These are phyloP conservation scores for Lycophotia porphyrea DNA, from an alignment of 2,888 invertebrate genomes.

Conservation along the genomic window DNA sequence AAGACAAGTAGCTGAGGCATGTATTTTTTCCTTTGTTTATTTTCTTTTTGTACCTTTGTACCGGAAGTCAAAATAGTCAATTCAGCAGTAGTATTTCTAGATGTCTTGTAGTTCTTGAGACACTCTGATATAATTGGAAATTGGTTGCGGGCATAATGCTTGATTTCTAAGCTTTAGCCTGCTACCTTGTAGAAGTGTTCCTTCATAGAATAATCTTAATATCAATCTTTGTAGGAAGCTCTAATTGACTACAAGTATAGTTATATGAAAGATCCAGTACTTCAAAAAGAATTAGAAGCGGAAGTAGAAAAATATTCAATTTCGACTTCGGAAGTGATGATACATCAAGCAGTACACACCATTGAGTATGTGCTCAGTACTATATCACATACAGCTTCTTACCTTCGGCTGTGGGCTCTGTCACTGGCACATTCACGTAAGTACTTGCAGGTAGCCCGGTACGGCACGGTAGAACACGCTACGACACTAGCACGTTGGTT, in stretches of 20 bases:
- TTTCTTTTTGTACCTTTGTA: background rate
- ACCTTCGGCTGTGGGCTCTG: constrained; percentile 96
- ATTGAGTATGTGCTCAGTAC: constrained; percentile 97
- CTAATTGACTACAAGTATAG: constrained; percentile 57
- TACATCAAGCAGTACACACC: constrained; percentile 96
- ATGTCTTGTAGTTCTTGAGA: background rate
- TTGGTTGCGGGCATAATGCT: too few species aligned
- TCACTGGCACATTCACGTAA: constrained; percentile 96
- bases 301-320: constrained; percentile 65
- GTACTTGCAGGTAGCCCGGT: constrained; percentile 72
- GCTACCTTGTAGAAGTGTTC: background rate
- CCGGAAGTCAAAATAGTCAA: background rate
- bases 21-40: constrained; percentile 4
- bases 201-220: background rate
- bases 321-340: constrained; percentile 93
- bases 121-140: background rate
- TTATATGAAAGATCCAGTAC: constrained; percentile 41
- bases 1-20: constrained; percentile 65
- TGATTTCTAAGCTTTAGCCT: background rate
- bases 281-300: constrained; percentile 49
- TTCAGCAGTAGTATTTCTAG: background rate
- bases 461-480: background rate
- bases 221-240: constrained; percentile 42
- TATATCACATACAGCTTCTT: constrained; percentile 97
- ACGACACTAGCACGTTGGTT: background rate